Conservation (phyloP, 2,888 invertebrate species). For the Tipula helvola region DNA sequence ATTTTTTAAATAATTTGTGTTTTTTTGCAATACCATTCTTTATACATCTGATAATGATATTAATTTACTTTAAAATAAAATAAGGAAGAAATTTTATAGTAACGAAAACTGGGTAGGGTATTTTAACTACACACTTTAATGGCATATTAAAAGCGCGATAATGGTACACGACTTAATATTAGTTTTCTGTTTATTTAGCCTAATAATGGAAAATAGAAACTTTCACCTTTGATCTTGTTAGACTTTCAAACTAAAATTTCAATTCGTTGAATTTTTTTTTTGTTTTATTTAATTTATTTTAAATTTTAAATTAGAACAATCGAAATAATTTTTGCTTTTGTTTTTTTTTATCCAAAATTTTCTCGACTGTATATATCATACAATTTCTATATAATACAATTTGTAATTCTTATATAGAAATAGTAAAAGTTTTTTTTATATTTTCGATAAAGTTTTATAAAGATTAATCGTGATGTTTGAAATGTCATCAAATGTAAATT, state of each 20-base stretch:
- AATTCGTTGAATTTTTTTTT: background rate
- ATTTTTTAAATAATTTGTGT: background rate
- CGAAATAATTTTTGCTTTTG: background rate
- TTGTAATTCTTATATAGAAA: background rate
- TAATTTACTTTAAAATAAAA: background rate
- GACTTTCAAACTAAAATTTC: background rate
- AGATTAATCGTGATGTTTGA: background rate
- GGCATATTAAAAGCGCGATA: background rate
- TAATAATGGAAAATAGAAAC: background rate
- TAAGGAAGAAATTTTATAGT: background rate
- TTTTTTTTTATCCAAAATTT: background rate
- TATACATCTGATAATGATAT: background rate
- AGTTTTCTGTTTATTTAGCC: background rate
- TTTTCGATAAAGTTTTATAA: background rate
- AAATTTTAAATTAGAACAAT: background rate
- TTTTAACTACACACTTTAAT: background rate
- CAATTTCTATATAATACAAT: no score
- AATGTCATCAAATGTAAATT: background rate
- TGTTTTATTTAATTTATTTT: background rate
- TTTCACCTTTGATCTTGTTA: background rate
- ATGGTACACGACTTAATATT: background rate
- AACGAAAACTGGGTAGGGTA: background rate
- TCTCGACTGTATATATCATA: background rate
- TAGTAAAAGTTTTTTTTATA: background rate
- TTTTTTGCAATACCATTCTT: background rate